phyloP scores from a whole-genome alignment of 2,113 vertebrate genomes.

The Coptodon bakossiorum region DNA sequence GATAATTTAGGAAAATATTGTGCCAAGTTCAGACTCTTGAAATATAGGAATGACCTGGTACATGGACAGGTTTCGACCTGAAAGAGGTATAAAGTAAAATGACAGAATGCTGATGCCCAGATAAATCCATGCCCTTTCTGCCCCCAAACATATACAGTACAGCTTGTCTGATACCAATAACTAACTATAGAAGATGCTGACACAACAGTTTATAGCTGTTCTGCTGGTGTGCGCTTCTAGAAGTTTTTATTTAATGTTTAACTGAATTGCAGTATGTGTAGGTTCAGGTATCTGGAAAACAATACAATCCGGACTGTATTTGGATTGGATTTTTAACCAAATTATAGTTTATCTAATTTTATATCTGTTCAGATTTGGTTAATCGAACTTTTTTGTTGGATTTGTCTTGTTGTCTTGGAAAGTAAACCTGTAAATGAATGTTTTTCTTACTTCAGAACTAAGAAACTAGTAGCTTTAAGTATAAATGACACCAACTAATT shows the following conservation, averaged over 20 bases:
- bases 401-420: background rate
- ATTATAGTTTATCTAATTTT: background rate
- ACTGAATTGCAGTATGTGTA: background rate
- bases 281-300: background rate
- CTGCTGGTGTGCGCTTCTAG: background rate
- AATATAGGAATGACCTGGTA: background rate
- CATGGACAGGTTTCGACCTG: background rate
- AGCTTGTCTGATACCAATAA: background rate
- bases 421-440: background rate
- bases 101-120: background rate
- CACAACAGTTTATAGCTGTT: background rate
- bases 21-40: background rate
- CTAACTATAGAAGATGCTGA: slow-evolving; percentile 1
- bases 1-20: background rate
- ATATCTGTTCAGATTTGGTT: background rate
- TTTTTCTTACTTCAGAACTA: background rate
- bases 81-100: background rate
- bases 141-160: background rate
- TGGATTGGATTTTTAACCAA: background rate
- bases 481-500: background rate
- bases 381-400: background rate
- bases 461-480: background rate
- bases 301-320: background rate
- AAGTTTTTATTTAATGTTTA: background rate
- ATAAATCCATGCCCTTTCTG: background rate